A percentile compares a stretch with the other conserved stretches of the same genome.
Conservation (phyloP, 2,797 vertebrate species). For the Clarias platycephalus region DNA sequence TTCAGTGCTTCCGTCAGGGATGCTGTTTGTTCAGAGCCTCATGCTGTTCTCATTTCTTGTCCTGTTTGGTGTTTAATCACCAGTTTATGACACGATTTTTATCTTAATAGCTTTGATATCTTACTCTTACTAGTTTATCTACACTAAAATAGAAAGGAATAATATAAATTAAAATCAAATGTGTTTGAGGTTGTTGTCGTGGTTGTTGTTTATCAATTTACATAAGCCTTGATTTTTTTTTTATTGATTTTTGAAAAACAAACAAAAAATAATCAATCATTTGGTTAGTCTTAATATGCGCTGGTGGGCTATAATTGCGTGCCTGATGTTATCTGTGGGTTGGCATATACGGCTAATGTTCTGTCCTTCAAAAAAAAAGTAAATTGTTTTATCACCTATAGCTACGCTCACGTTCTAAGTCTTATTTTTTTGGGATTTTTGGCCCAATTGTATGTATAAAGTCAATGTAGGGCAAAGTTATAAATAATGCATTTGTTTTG, state of each 20-base stretch:
- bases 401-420: too few relatives aligned
- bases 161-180: not conserved
- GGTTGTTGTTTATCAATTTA: not conserved
- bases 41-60: not conserved
- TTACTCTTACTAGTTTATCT: too few relatives aligned
- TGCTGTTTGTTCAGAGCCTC: conserved; percentile 19
- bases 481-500: not conserved
- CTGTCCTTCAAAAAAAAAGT: not conserved
- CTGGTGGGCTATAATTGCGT: not conserved
- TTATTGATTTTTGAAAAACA: too few relatives aligned
- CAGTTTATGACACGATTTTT: conserved; percentile 3
- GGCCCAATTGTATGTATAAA: not conserved
- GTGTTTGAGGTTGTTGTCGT: not conserved
- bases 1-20: conserved; percentile 58
- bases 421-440: not conserved
- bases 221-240: not conserved
- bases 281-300: not conserved
- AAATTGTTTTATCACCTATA: not conserved
- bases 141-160: not conserved
- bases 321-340: not conserved
- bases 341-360: not conserved
- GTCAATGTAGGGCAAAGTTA: not conserved
- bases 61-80: conserved; percentile 3
- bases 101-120: conserved; percentile 20
- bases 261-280: not conserved